Base-by-base conservation (phyloP, 37 sponge, comb jelly and placozoan species). In the Amphimedon queenslandica region DNA sequence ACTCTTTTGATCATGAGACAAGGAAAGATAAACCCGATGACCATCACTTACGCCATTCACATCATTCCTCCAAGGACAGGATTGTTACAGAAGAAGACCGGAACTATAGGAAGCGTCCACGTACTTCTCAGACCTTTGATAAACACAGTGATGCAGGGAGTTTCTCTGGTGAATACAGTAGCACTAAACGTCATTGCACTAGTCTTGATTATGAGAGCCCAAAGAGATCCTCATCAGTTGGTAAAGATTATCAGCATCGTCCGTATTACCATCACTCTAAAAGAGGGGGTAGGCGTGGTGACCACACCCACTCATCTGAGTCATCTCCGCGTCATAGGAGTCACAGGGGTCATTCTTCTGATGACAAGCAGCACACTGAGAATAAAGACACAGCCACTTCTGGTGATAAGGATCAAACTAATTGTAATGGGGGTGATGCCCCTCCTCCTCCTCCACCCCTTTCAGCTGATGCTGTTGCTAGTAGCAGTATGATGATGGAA, bases 401-500 rank as follows among this genome's bases (percentile, higher is more conserved):
- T 31, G 23, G 23, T 53, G 65, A 66, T 27, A 40, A 32, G 38
- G 42, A 57, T 40, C 33, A 30, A 55, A 37, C 31, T 2, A 5
- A 34, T 21, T 3, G 35, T 35, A 42, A 77, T 30, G 36, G 27
- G 51, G n/a, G 3, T 43, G 30, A 60, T n/a, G 35, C n/a, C 0
- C 43, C 58, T 5, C 34, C 70, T 21, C 41, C 32, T 41, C 57
- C 67, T 5, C 36, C 39, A 39, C 58, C 63, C 23, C 64, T 58
- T 13, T 42, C 61, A 3, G 32, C 73, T 11, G 56, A 31, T 6
- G 53, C 77, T 25, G 35, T 1, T 42, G 58, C 55, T 16, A 63
- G 43, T 61, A 66, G 55, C 30, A 47, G 13, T 47, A 47, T 47
- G 53, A 29, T 77, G 1, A 64, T 37, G 29, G 73, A 66, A n/a